Conservation (phyloP, 2,888 invertebrate genomes). For the Clunio marinus region DNA sequence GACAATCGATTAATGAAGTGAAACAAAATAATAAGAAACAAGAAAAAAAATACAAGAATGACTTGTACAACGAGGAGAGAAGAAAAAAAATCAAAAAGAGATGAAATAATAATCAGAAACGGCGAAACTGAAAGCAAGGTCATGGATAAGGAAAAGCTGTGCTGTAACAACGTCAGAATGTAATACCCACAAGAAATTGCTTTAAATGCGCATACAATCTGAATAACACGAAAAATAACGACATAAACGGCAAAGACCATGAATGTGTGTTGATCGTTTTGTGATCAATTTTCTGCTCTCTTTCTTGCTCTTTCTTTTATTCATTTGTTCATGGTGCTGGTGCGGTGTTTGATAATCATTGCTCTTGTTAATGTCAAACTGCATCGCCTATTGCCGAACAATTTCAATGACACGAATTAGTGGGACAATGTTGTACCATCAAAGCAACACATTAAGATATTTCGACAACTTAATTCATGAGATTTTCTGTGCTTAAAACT, state of each 20-base stretch:
- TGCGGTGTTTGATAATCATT: not conserved
- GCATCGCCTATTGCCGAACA: too few relatives aligned
- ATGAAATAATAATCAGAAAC: slow-evolving; percentile 24
- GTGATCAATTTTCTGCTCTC: too few relatives aligned
- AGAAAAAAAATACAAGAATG: too few relatives aligned
- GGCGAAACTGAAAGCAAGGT: slow-evolving; percentile 30
- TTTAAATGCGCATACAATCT: not conserved
- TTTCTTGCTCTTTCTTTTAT: too few relatives aligned
- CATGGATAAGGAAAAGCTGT: slow-evolving; percentile 28
- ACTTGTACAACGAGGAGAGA: too few relatives aligned
- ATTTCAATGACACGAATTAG: too few relatives aligned
- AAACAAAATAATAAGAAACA: not conserved
- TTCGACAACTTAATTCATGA: too few relatives aligned
- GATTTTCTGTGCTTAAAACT: too few relatives aligned
- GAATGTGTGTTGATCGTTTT: not conserved
- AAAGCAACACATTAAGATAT: too few relatives aligned
- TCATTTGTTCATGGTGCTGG: too few relatives aligned
- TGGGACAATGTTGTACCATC: too few relatives aligned
- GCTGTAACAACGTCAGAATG: not conserved
- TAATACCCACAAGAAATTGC: not conserved
- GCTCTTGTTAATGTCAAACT: not conserved
- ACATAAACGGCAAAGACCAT: not conserved
- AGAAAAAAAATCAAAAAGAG: slow-evolving; percentile 12
- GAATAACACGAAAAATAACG: not conserved
- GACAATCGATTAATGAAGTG: slow-evolving; percentile 30